Evolutionary conservation across 2,797 vertebrate genomes (phyloP), one percentile per base, ranked within the genome.

Genomic region (Streptopelia turtur): DNA sequence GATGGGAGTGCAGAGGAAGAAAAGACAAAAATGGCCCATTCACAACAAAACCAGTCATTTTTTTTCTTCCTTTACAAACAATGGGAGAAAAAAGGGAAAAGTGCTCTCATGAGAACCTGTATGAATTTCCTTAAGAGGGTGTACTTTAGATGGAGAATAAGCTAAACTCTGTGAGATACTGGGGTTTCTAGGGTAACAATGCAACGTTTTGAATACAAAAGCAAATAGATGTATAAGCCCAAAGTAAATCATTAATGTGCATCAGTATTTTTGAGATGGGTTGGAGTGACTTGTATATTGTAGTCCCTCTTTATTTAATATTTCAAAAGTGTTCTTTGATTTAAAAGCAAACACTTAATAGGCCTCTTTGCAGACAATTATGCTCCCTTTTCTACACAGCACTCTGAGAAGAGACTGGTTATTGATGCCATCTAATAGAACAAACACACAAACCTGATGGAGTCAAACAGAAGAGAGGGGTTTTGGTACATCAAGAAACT

Each of bases 241-340:
- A 28, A 65, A 94, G 98, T 98, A 95, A 98, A 98, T 98, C 96
- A 98, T 98, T 98, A 97, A 98, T 97, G 97, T 94, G 92, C 94
- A 96, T 97, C 97, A 94, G 94, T 91, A 83, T 87, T 95, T 92
- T 81, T 94, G 91, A 97, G 86, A 94, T 96, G 83, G 35, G 41
- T 89, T 94, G 89, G 89, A 96, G 93, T 89, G 96, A 93, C 95
- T 79, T 65, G 74, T 13, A 77, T 72, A 95, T 91, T 91, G 92
- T 94, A 93, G 95, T 90, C 65, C 43, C 94, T 96, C 95, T 96
- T 95, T 93, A 95, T 96, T 96, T 89, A 83, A 88, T 95, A 94
- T 93, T 97, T 98, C 92, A 72, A 89, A 93, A 93, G 95, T 94
- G 94, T 74, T 96, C 97, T 98, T 97, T 98, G 96, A 97, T 97